phyloP scores from a whole-genome alignment of 92 coral and sea anemone species.

The Actinernus sp. region DNA sequence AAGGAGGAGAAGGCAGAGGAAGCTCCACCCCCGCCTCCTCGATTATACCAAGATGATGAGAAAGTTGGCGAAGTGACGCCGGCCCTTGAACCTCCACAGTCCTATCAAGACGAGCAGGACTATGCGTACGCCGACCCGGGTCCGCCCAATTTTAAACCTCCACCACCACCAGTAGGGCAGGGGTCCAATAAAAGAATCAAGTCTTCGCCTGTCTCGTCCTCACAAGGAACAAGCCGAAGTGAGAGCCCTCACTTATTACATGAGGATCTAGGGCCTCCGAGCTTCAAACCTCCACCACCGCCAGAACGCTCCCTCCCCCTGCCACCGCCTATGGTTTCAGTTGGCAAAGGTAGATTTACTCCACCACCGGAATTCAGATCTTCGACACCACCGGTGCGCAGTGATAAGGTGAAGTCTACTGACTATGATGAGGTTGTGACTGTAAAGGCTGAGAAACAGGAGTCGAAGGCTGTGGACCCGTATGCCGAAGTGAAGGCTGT shows the following conservation, averaged over 20 bases:
- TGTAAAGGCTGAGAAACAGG: background rate
- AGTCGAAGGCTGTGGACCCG: background rate
- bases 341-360: slow-evolving; percentile 1
- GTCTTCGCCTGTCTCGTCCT: slow-evolving; percentile 23
- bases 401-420: no score
- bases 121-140: slow-evolving; percentile 64
- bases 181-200: slow-evolving; percentile 24
- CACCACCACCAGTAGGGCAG: slow-evolving; percentile 18
- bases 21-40: slow-evolving; percentile 3
- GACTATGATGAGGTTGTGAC: background rate
- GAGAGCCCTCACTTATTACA: background rate
- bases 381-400: no score
- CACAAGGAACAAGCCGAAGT: background rate
- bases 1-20: background rate
- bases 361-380: slow-evolving; percentile 38
- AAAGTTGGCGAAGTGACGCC: no score
- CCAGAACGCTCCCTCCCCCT: background rate
- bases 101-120: no score
- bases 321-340: background rate
- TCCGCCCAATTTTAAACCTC: slow-evolving; percentile 71
- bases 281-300: slow-evolving; percentile 38
- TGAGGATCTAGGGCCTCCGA: slow-evolving; percentile 6
- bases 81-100: slow-evolving; percentile 2
- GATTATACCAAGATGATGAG: slow-evolving; percentile 13
- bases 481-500: background rate